These are phyloP conservation scores for Clupea harengus DNA, from an alignment of 2,113 vertebrate genomes.

Conservation along the genomic window DNA sequence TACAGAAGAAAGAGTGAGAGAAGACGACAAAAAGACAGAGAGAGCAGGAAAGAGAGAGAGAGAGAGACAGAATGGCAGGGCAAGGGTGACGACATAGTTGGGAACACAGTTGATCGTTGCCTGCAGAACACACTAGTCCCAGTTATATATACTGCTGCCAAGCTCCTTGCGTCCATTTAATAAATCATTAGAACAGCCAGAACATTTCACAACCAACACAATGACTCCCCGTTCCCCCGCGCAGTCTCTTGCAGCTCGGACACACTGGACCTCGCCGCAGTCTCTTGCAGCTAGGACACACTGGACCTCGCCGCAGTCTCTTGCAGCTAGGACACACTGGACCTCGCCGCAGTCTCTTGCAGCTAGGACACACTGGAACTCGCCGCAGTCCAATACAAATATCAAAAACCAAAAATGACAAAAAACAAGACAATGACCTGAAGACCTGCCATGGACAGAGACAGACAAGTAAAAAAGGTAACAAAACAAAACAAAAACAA, in stretches of 20 bases:
- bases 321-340: background rate
- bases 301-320: too few relatives aligned
- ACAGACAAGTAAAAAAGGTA: slow-evolving; percentile 56
- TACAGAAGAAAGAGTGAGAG: background rate
- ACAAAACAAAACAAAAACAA: slow-evolving; percentile 22
- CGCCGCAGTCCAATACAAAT: slow-evolving; percentile 21
- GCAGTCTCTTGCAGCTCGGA: background rate
- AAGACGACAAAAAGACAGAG: background rate
- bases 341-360: background rate
- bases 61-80: background rate
- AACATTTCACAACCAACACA: slow-evolving; percentile 16
- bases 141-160: background rate
- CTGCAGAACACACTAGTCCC: background rate
- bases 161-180: slow-evolving; percentile 12
- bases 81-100: background rate
- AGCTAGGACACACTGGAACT: background rate
- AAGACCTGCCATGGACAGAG: background rate
- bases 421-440: slow-evolving; percentile 36
- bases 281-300: too few relatives aligned
- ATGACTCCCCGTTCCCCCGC: background rate
- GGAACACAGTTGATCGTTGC: background rate
- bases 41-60: background rate
- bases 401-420: slow-evolving; percentile 37
- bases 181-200: slow-evolving; percentile 6
- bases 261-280: too few relatives aligned